These are phyloP conservation scores for Labeo catla DNA, from an alignment of 2,113 vertebrate genomes.

Conservation along the genomic window DNA sequence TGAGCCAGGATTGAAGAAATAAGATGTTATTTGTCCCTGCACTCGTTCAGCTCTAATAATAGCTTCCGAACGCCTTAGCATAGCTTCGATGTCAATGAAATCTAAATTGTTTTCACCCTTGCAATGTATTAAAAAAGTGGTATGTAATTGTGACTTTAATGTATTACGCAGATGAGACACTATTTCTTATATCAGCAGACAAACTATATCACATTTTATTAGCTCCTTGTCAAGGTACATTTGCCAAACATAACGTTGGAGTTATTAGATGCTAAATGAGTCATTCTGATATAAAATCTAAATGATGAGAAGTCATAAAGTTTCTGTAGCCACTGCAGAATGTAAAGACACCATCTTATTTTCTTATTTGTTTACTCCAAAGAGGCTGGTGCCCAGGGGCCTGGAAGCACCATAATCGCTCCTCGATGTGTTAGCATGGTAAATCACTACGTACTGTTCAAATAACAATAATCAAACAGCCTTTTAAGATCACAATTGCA, in stretches of 20 bases:
- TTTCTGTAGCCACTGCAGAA: background rate
- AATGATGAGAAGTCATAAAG: background rate
- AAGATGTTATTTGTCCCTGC: background rate
- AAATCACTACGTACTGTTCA: slow-evolving; percentile 4
- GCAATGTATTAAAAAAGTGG: background rate
- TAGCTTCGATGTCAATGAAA: background rate
- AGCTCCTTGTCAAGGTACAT: background rate
- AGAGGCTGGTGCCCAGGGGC: background rate
- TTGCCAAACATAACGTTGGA: background rate
- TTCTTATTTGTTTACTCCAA: slow-evolving; percentile 28
- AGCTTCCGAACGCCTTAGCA: background rate
- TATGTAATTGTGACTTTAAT: background rate
- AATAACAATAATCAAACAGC: slow-evolving; percentile 26
- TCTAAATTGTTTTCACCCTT: background rate
- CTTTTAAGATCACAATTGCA: slow-evolving; percentile 24
- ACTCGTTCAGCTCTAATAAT: background rate
- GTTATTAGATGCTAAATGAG: background rate
- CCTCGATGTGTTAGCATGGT: background rate
- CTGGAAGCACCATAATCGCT: background rate
- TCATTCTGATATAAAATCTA: background rate
- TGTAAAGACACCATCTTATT: background rate
- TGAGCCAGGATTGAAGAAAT: background rate
- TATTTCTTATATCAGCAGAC: background rate
- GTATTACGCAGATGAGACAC: background rate
- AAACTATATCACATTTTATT: background rate